Evolutionary conservation across 37 sponge, comb jelly and placozoan species (phyloP), one percentile per base, ranked within the genome.

Genomic region (Axinella damicornis): DNA sequence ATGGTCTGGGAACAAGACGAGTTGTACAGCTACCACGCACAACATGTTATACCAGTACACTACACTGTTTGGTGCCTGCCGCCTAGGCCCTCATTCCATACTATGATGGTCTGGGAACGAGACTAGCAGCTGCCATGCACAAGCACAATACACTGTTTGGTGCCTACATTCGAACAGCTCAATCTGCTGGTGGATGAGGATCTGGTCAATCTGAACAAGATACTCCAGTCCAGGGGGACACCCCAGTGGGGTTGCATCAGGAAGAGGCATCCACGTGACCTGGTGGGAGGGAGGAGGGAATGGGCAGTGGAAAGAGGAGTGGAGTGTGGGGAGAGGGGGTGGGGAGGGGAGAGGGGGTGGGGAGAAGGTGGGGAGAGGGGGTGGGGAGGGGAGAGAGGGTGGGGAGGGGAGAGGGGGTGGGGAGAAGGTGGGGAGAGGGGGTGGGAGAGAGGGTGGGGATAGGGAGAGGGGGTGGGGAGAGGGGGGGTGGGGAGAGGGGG

Each of bases 151-250:
- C n/a, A n/a, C n/a, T n/a, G n/a, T n/a, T 19, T n/a, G n/a, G n/a
- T n/a, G n/a, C 75, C 64, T 65, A 83, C 84, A 24, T 41, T 97
- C 98, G 58, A 95, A 73, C 2, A 95, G 75, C 75, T 97, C 98
- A 22, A 97, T 55, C 69, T 88, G 83, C 76, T 97, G 98, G 67
- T 97, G 82, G 24, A 97, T 89, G 13, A 97, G 89, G 32, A 97
- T 85, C 85, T 97, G 98, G 81, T 97, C 98, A 30, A 97, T 77
- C 80, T 97, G 95, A 21, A 92, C 87, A 55, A 97, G 92, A 85
- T 97, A 97, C 72, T 97, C 98, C 37, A 97, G 89, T 16, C 98
- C 98, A 35, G 96, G 98, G 0, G 98, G 98, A 53, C 93, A 90
- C 38, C 90, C 93, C 0, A 83, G 84, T 17, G 82, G 81, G 31